phyloP scores from a whole-genome alignment of 2,888 invertebrate species.

The Standfussiana lucernea region DNA sequence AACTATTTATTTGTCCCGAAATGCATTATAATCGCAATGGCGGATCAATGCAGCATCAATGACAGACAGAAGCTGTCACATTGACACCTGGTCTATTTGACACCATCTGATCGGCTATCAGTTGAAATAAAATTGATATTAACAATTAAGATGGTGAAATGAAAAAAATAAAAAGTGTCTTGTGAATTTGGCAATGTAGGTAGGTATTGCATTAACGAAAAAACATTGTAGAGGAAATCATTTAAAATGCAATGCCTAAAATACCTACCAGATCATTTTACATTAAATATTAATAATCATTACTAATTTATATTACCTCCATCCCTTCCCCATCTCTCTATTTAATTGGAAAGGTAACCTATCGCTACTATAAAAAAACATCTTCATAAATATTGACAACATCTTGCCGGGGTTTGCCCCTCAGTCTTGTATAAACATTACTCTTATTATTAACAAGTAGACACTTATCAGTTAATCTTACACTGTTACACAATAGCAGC shows the following conservation, averaged over 20 bases:
- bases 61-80: conserved; percentile 73
- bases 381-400: conserved; percentile 80
- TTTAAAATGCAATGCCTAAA: not conserved
- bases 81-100: conserved; percentile 77
- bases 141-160: conserved; percentile 10
- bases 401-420: conserved; percentile 69
- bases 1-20: conserved; percentile 59
- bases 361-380: conserved; percentile 69
- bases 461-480: conserved; percentile 91
- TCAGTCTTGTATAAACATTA: conserved; percentile 79
- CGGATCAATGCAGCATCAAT: conserved; percentile 64
- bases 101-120: conserved; percentile 57
- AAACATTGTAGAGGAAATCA: not conserved
- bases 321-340: conserved; percentile 39
- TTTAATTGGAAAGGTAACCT: conserved; percentile 60
- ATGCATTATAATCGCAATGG: conserved; percentile 61
- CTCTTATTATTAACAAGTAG: conserved; percentile 88
- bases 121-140: conserved; percentile 50
- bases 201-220: not conserved
- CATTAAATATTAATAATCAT: not conserved
- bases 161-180: not conserved
- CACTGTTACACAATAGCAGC: conserved; percentile 86
- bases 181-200: not conserved
- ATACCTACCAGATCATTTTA: not conserved
- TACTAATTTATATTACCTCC: not conserved